Base-by-base conservation (phyloP, 2,797 vertebrate genomes). In the Heliangelus exortis region DNA sequence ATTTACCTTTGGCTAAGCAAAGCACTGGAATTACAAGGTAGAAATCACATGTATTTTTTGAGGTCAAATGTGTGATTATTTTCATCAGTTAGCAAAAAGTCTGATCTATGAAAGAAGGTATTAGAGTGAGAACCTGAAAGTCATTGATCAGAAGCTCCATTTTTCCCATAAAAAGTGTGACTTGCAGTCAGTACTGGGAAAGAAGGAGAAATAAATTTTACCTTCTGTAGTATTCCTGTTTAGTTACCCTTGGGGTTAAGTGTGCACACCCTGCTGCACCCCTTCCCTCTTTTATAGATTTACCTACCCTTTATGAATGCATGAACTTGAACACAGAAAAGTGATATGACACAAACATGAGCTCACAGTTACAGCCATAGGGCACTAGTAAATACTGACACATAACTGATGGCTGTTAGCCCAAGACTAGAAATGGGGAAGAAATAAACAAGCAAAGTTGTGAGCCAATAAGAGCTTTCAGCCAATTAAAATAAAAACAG, bases 391-490 rank as follows among this genome's bases (percentile, higher is more conserved):
- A 91, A 87, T 83, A 86, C 73, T 81, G 83, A 92, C 68, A 78
- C 61, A 4, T 61, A 92, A 55, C 75, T 75, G 34, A 75, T 78
- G 76, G 84, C 93, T 92, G 57, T 73, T 90, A 92, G 79, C 68
- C 61, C 12, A 12, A 84, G 23, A 79, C 15, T 51, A 85, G 75
- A 92, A 91, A 89, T 7, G 31, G 8, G 11, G 39, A 92, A 85
- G 53, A 88, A 83, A 51, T 23, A 79, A 90, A 67, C 9, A 87
- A 69, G 20, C 2, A 0, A 84, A 78, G 18, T 55, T 86, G 29
- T 69, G 36, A 87, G 55, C 51, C 81, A 84, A 14, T 66, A 72
- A 82, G 31, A 72, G 77, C 88, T 91, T 95, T 86, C 86, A 91
- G 86, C 58, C 92, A 78, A 48, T 66, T 86, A 54, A 89, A 95